Conservation (phyloP, 2,797 vertebrate genomes). For the Champsocephalus esox region DNA sequence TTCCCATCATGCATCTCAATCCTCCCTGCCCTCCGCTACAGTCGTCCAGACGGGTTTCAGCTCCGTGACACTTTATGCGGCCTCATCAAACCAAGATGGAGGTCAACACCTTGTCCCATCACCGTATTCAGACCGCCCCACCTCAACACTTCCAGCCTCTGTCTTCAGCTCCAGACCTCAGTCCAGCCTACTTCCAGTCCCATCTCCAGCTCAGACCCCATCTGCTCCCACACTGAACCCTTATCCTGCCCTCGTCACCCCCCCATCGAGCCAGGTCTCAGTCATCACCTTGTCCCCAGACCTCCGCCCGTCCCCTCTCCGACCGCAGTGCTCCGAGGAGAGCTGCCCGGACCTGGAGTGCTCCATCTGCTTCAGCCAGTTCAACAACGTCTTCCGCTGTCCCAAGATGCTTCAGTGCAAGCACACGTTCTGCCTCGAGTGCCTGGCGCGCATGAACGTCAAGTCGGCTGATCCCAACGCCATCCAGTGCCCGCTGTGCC, state of each 20-base stretch:
- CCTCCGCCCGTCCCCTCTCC: constrained; percentile 17
- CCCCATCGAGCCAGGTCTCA: constrained; percentile 28
- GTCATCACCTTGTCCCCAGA: constrained; percentile 43
- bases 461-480: constrained; percentile 78
- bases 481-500: constrained; percentile 87
- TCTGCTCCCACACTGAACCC: constrained; percentile 2
- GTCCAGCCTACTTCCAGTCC: neutral
- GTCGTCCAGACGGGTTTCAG: constrained; percentile 24
- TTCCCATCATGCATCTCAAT: neutral
- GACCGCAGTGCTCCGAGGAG: constrained; percentile 2
- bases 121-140: fast-evolving
- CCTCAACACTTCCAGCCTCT: neutral
- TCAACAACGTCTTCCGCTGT: constrained; percentile 87
- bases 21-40: neutral
- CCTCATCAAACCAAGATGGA: neutral
- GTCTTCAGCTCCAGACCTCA: neutral
- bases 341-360: constrained; percentile 83
- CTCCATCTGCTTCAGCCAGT: constrained; percentile 86
- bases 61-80: neutral
- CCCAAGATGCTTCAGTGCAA: constrained; percentile 86
- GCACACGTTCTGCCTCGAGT: constrained; percentile 89
- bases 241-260: neutral
- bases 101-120: neutral
- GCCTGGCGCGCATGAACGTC: constrained; percentile 86
- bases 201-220: neutral